Evolutionary conservation across 1,140 invertebrate species (phyloP).

Genomic region (Grapholita molesta): DNA sequence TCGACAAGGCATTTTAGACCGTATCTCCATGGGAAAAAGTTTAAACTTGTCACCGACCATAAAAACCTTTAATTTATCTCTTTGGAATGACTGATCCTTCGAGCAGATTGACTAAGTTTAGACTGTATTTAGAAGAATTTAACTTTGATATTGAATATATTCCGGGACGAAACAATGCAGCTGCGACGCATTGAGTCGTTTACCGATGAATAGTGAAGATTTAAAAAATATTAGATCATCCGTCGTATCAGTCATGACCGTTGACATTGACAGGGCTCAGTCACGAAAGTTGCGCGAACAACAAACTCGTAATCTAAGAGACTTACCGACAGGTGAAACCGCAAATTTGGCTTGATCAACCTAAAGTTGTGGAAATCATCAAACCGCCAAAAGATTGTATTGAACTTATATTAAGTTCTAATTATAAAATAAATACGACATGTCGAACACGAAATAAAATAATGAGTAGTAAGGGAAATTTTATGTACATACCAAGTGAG

Average conservation of each 20-base stretch:
- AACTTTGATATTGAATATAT: slow-evolving; percentile 26
- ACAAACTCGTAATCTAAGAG: background rate
- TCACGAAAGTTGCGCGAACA: background rate
- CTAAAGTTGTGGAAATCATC: background rate
- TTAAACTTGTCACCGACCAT: background rate
- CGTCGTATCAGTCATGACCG: background rate
- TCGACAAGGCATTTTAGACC: background rate
- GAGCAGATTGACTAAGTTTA: background rate
- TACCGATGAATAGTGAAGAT: background rate
- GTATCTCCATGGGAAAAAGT: background rate
- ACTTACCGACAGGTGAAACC: background rate
- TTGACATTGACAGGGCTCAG: too few species aligned
- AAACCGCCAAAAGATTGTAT: background rate
- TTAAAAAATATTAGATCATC: slow-evolving; percentile 27
- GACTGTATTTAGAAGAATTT: slow-evolving; percentile 19
- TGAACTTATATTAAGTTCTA: too few species aligned
- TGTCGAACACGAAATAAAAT: too few species aligned
- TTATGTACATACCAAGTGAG: background rate
- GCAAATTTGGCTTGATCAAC: background rate
- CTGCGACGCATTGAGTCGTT: slow-evolving; percentile 25
- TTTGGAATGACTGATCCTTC: background rate
- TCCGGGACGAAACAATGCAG: slow-evolving; percentile 27
- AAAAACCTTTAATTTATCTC: background rate
- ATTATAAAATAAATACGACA: too few species aligned
- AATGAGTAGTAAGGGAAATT: background rate